Base-by-base conservation (phyloP, 2,888 invertebrate genomes). In the Sarcophaga subvicina region DNA sequence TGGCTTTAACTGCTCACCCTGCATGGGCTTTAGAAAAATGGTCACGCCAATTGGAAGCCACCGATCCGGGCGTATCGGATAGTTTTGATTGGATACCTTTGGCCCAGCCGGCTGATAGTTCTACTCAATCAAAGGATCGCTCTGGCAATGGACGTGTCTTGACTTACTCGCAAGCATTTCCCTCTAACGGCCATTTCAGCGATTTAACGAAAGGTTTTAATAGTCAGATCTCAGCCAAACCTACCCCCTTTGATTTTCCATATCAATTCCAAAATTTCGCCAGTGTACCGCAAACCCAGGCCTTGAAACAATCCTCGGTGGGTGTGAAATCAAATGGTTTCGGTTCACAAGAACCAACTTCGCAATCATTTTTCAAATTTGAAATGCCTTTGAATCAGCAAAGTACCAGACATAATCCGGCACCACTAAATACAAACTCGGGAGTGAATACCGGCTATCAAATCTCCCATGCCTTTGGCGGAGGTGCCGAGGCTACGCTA, bases 1-100 rank as follows among this genome's bases (percentile, higher is more conserved):
- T 91, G 83, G 88, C 86, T 37, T n/a, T 37, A 2, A 37, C 37
- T 11, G n/a, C 64, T 0, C 73, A 85, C 12, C 63, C 69, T 10
- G 20, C 86, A 0, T 88, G 89, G 49, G 87, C 89, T 37, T 90
- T 90, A 3, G 91, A 91, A 14, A 92, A 93, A 88, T 93, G 93
- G 93, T 93, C 93, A 45, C 90, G 93, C 3, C 93, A 94, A 87
- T 84, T 94, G 83, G 91, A 91, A 71, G 88, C 90, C 11, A 90
- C 90, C n/a, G 91, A 89, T 5, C 80, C 90, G 0, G 86, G 90
- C 10, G 90, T 90, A 22, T 82, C 91, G 45, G 93, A 92, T 64
- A 89, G 91, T 4, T 89, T 93, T 80, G 95, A 95, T 81, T 95
- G 95, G 95, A 94, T 95, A 80, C 95, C 95, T 17, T 91, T 95